Evolutionary conservation across 2,888 invertebrate species (phyloP).

Genomic region (Thymelicus sylvestris): DNA sequence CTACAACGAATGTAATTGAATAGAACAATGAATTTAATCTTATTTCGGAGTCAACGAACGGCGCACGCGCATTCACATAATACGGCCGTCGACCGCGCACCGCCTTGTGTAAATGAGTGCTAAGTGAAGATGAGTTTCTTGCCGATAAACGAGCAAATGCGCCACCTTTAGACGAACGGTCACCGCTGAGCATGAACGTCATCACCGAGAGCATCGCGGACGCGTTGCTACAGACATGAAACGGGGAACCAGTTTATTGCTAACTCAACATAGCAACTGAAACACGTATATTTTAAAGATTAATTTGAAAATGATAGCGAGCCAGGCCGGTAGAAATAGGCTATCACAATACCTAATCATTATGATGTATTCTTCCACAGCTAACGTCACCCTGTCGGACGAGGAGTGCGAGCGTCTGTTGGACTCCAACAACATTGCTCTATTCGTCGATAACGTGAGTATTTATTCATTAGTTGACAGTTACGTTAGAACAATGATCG

Average conservation of each 20-base stretch:
- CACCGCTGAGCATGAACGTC: too few species aligned
- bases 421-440: constrained; percentile 69
- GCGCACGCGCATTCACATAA: background rate
- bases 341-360: too few species aligned
- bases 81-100: too few species aligned
- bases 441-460: constrained; percentile 80
- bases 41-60: background rate
- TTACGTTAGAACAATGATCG: too few species aligned
- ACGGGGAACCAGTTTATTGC: too few species aligned
- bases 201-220: too few species aligned
- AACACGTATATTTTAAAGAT: too few species aligned
- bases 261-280: too few species aligned
- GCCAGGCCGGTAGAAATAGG: too few species aligned
- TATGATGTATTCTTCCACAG: constrained; percentile 52
- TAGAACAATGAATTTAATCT: background rate
- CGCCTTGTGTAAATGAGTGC: constrained; percentile 32
- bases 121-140: constrained; percentile 18
- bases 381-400: constrained; percentile 70
- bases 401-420: constrained; percentile 77
- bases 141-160: too few species aligned
- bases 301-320: too few species aligned
- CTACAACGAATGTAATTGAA: background rate
- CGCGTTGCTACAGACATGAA: background rate
- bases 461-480: background rate
- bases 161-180: too few species aligned